Conservation (phyloP, 2,113 vertebrate genomes). For the Micromys minutus region DNA sequence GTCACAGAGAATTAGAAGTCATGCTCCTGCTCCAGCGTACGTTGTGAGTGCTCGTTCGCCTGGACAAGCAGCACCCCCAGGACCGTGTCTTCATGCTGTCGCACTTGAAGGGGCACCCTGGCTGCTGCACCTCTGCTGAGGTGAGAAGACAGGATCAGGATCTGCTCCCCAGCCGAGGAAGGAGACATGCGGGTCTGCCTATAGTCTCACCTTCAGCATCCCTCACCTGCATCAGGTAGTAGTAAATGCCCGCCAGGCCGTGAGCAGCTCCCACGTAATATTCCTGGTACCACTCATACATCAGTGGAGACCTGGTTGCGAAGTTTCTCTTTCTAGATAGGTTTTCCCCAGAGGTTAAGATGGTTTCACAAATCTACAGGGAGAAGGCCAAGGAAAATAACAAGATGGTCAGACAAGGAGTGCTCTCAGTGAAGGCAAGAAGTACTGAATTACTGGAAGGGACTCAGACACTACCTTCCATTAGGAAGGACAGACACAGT, state of each 20-base stretch:
- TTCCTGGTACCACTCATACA: conserved; percentile 98
- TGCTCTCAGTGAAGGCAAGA: neutral
- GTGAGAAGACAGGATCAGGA: neutral
- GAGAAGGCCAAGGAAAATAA: conserved; percentile 10
- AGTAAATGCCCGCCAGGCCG: conserved; percentile 97
- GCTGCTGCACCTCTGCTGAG: neutral
- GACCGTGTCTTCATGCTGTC: neutral
- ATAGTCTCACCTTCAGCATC: neutral
- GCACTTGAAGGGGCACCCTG: neutral
- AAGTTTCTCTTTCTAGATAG: conserved; percentile 90
- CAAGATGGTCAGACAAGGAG: conserved; percentile 1
- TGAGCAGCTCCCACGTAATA: conserved; percentile 97
- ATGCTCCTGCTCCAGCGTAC: neutral
- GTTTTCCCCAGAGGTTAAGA: conserved; percentile 92
- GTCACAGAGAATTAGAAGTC: neutral
- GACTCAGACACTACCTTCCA: neutral
- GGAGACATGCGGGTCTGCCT: neutral
- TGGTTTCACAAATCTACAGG: conserved; percentile 89
- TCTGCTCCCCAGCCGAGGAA: neutral
- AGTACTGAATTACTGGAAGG: neutral
- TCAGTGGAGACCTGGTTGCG: conserved; percentile 91
- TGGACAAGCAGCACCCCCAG: neutral
- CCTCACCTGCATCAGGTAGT: conserved; percentile 96
- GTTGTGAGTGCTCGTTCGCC: neutral
- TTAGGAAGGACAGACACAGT: neutral